Base-by-base conservation (phyloP, 2,888 invertebrate genomes). In the Patella caerulea region DNA sequence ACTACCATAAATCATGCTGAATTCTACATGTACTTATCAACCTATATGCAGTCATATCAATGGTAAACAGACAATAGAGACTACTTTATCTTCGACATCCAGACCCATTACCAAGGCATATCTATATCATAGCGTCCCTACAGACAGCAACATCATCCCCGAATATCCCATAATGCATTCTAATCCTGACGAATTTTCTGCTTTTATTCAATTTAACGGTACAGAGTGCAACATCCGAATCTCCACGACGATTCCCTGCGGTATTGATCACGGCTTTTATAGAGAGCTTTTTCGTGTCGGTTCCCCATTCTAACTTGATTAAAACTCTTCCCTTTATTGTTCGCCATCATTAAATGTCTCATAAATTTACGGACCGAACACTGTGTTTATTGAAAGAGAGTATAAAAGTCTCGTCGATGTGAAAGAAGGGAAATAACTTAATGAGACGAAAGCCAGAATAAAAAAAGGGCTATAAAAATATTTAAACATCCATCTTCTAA, bases 151-250 rank as follows among this genome's bases (percentile, higher is more conserved):
- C 17, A 17, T 45, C 45, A 45, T 45, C 45, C 45, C 55, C 69
- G 69, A 75, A 75, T 75, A 69, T 70, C 70, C 56, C 75, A 55
- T 45, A 56, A 71, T 56, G 72, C 54, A 71, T 75, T 55, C 75
- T 78, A 79, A 79, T 76, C 79, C 74, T 59, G 29, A 69, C 73
- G 74, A 76, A 79, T 74, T 76, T 76, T 72, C 65, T 65, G 74
- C 72, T 74, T 45, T 65, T 76, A 76, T 76, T 79, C 79, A 79
- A 76, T 78, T 78, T 73, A 72, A 71, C 72, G 75, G 70, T 73
- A 77, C 70, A 77, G 52, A 45, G 69, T 52, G 59, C 70, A 69
- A 34, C 73, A 77, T 73, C 73, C 53, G 69, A 72, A 72, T 77
- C 65, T 77, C 69, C 65, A 24, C 53, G 65, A 55, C 59, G 45